Percentiles rank a stretch among this genome's conserved stretches.
Conservation (phyloP, 2,113 vertebrate genomes). For the Sebastes schlegelii region DNA sequence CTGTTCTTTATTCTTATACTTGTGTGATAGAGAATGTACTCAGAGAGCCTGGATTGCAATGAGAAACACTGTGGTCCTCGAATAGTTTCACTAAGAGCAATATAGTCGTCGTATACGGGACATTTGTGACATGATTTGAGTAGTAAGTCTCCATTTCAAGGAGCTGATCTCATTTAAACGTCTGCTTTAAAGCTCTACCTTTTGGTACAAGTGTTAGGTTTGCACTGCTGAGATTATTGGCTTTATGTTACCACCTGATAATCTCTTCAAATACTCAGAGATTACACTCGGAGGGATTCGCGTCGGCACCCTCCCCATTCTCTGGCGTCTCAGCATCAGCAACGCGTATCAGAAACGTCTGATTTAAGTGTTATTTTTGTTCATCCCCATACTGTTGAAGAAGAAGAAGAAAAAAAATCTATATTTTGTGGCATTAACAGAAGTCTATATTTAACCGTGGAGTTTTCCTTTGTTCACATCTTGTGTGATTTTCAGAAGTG, state of each 20-base stretch:
- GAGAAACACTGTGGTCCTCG: conserved; percentile 81
- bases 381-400: conserved; percentile 49
- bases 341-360: conserved; percentile 34
- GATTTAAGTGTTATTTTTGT: conserved; percentile 63
- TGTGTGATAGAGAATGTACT: conserved; percentile 80
- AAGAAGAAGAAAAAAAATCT: conserved; percentile 32
- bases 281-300: conserved; percentile 49
- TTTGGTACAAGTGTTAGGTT: conserved; percentile 68
- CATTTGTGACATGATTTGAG: conserved; percentile 58
- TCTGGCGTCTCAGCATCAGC: conserved; percentile 34
- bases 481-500: conserved; percentile 66
- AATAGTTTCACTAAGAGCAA: conserved; percentile 80
- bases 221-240: conserved; percentile 64
- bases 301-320: conserved; percentile 18
- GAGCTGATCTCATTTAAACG: conserved; percentile 51
- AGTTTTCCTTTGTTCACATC: conserved; percentile 64
- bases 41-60: conserved; percentile 67
- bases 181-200: conserved; percentile 59
- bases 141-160: conserved; percentile 52
- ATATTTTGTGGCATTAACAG: conserved; percentile 67
- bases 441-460: conserved; percentile 70
- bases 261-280: conserved; percentile 57
- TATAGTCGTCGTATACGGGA: conserved; percentile 66
- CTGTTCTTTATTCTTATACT: conserved; percentile 77
- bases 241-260: conserved; percentile 57